Base-by-base conservation (phyloP, 2,113 vertebrate genomes). In the Engystomops pustulosus region DNA sequence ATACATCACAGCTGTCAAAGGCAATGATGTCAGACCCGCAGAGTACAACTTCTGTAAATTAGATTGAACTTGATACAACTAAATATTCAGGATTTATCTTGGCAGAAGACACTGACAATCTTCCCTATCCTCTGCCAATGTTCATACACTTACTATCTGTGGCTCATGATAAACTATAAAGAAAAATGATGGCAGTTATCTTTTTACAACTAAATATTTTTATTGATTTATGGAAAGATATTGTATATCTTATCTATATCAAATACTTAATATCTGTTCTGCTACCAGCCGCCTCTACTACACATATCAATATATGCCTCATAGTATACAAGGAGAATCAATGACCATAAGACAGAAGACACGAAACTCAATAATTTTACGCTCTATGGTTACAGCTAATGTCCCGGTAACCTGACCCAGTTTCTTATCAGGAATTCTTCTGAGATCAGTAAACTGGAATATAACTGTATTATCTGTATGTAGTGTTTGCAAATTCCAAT, bases 391-490 rank as follows among this genome's bases (percentile, higher is more conserved):
- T 75, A 6, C 51, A 55, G 20, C 15, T 14, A 32, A 32, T 49
- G 72, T 53, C 47, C 72, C 12, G 32, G 74, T 32, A 55, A 77
- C 9, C 18, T 77, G 74, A 77, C 74, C 74, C 51, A 55, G 30
- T 58, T 58, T 20, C 32, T 77, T 58, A 58, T 55, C 30, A 20
- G 45, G 12, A 58, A 55, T 36, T 6, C 51, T 58, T 34, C 74
- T 23, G 74, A 36, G 32, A 74, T 30, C 20, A 6, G 70, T 49
- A 30, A 36, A 55, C 17, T 36, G 49, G 8, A 55, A 67, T 67
- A 67, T 36, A 15, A 36, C 32, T 32, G 41, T 23, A 71, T 47
- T 45, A 23, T 30, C 14, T 30, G n/a, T 23, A 74, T 49, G 25
- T 4, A 74, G 44, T 30, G 41, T 74, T 30, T 27, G 71, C 71